A percentile compares a stretch with the other conserved stretches of the same genome.
Evolutionary conservation across 64 coral and sea anemone genomes (phyloP).

Genomic region (Stylophora pistillata): DNA sequence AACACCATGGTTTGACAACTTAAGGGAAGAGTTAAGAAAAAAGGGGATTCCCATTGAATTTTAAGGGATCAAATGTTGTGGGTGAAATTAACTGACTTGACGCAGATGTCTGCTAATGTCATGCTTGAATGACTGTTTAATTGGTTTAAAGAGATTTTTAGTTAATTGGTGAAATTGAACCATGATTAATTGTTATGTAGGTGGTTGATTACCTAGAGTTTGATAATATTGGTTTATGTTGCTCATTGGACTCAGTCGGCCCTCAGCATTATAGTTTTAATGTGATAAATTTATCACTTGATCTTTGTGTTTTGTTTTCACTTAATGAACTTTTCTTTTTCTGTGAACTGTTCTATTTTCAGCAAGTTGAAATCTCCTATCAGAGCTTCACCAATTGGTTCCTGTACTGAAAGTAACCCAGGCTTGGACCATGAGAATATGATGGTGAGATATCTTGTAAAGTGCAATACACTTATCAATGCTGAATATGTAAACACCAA

Average conservation of each 20-base stretch:
- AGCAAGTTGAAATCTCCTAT: slow-evolving; percentile 96
- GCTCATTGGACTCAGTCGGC: neutral
- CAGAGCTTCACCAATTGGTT: slow-evolving; percentile 75
- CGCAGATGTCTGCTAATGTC: too few species aligned
- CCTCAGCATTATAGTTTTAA: neutral
- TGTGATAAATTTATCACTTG: neutral
- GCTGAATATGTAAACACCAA: neutral
- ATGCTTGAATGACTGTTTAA: too few species aligned
- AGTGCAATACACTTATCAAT: neutral
- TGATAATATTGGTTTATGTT: neutral
- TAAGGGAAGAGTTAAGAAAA: too few species aligned
- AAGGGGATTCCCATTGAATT: too few species aligned
- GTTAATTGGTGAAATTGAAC: too few species aligned
- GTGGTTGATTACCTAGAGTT: too few species aligned
- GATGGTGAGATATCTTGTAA: slow-evolving; percentile 33
- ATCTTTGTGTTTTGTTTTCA: neutral
- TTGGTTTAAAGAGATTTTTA: too few species aligned
- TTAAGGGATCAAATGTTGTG: too few species aligned
- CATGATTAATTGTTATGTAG: too few species aligned
- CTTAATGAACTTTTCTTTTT: neutral
- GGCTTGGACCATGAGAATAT: slow-evolving; percentile 23
- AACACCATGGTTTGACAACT: too few species aligned
- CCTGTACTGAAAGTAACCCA: slow-evolving; percentile 58
- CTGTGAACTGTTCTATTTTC: slow-evolving; percentile 11
- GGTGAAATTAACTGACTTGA: too few species aligned